phyloP scores from a whole-genome alignment of 1,140 invertebrate species.

The Drosophila saltans region DNA sequence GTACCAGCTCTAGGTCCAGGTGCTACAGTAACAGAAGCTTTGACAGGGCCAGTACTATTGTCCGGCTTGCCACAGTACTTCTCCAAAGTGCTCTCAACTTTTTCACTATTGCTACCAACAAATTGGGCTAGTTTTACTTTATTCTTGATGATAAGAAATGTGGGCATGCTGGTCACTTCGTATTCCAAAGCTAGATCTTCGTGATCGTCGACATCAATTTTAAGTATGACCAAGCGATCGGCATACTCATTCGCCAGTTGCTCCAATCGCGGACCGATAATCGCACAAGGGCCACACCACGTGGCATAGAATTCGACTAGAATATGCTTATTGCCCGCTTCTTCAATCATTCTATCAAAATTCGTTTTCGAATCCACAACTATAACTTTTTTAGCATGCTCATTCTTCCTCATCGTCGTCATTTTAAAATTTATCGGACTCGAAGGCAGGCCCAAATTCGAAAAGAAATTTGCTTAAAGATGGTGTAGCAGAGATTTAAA shows the following conservation, averaged over 20 bases:
- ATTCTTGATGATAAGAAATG: conserved; percentile 95
- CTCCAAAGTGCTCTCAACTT: conserved; percentile 85
- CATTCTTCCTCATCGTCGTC: conserved; percentile 11
- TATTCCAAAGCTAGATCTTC: conserved; percentile 92
- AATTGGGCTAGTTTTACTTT: conserved; percentile 89
- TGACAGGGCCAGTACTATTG: background rate
- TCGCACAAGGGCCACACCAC: conserved; percentile 96
- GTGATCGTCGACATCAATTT: conserved; percentile 96
- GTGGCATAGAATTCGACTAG: conserved; percentile 89
- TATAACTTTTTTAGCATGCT: conserved; percentile 49
- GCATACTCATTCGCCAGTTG: conserved; percentile 85
- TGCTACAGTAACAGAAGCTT: background rate
- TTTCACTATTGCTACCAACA: conserved; percentile 90
- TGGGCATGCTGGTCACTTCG: conserved; percentile 94
- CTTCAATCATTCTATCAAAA: conserved; percentile 87
- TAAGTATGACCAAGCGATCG: conserved; percentile 82
- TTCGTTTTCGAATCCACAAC: conserved; percentile 85
- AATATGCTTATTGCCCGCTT: conserved; percentile 92
- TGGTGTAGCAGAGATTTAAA: background rate
- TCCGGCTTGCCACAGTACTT: conserved; percentile 78
- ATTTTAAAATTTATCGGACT: background rate
- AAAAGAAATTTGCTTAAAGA: background rate
- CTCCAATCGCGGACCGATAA: conserved; percentile 92
- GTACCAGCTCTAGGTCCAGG: background rate
- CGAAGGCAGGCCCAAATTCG: background rate